Conservation (phyloP, 64 coral and sea anemone species). For the Stichodactyla helianthus region DNA sequence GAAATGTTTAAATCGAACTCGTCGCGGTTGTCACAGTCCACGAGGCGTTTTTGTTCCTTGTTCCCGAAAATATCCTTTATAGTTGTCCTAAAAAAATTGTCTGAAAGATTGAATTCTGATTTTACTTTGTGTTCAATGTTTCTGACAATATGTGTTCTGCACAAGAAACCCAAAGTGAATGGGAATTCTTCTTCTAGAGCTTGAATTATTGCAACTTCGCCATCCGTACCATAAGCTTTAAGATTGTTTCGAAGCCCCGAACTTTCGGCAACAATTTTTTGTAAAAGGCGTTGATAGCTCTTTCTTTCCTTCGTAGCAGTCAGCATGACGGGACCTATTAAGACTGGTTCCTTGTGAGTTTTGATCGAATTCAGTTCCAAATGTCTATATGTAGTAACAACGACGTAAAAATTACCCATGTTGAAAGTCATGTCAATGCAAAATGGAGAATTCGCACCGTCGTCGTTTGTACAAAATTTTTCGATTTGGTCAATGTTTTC, state of each 20-base stretch:
- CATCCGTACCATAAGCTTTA: conserved; percentile 52
- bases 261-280: background rate
- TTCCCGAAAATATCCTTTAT: background rate
- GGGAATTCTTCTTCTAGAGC: conserved; percentile 32
- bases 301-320: conserved; percentile 8
- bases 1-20: background rate
- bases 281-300: conserved; percentile 37
- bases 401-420: background rate
- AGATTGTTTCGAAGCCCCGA: conserved; percentile 1
- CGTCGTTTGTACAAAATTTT: background rate
- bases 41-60: background rate
- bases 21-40: background rate
- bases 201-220: conserved; percentile 3
- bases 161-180: conserved; percentile 23
- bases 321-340: conserved; percentile 13
- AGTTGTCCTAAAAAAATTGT: background rate
- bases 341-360: background rate
- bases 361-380: background rate
- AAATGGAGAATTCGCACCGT: background rate
- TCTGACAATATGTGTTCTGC: conserved; percentile 18
- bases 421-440: background rate
- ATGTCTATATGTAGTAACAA: background rate
- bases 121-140: background rate
- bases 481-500: background rate
- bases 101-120: background rate